Base-by-base conservation (phyloP, 2,113 vertebrate genomes). In the Platanista minor region DNA sequence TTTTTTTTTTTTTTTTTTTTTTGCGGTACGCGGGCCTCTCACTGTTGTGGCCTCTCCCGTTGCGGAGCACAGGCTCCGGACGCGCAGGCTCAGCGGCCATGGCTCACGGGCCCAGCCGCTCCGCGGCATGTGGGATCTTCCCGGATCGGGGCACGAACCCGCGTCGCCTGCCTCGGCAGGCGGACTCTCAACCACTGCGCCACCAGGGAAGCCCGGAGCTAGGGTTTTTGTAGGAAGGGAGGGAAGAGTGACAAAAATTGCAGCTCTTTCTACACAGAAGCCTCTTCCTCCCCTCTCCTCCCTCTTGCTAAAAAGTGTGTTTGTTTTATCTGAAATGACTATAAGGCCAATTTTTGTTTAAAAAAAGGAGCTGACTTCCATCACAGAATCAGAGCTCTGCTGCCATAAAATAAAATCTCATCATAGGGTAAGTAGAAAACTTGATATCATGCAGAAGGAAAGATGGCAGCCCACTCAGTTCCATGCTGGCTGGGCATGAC, bases 301-400 rank as follows among this genome's bases (percentile, higher is more conserved):
- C n/a, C 10, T 88, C 41, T 77, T 91, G 27, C 66, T 92, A 57
- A 87, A 62, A 71, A 29, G 11, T 11, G 46, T 41, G 13, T 61
- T 92, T 92, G 21, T 78, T 95, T 96, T 84, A 83, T 78, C 39
- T 78, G 13, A 92, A 91, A 83, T 91, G 39, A 33, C 49, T 27
- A 29, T 62, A 75, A 87, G 59, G 64, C 61, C 75, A 59, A 64
- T 18, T 33, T 93, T 78, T 88, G 25, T 86, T 62, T 39, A 5
- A n/a, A 59, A 61, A 94, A 93, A 64, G 36, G 36, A 90, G 41
- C 52, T 88, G 64, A 49, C 15, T 96, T 92, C 49, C 62, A 81
- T 91, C 57, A 80, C 67, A 92, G 91, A 95, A 84, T 57, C 87
- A 92, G 93, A 95, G 64, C 20, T 95, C 43, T 72, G 52, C n/a